Evolutionary conservation across 2,113 vertebrate species (phyloP).

Genomic region (Ictalurus punctatus): DNA sequence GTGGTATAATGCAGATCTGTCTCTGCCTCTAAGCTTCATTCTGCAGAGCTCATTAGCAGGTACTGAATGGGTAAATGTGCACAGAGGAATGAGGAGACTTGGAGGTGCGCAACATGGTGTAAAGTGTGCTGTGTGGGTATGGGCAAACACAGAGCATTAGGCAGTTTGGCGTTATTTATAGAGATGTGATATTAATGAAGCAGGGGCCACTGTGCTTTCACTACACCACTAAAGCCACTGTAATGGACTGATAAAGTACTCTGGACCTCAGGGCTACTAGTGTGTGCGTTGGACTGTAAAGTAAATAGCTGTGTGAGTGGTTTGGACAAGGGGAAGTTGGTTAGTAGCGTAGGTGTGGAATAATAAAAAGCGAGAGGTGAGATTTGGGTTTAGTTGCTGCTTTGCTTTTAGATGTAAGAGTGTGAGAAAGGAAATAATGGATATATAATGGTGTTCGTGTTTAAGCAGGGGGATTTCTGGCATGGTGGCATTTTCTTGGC

Average conservation of each 20-base stretch:
- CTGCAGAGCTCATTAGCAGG: slow-evolving; percentile 27
- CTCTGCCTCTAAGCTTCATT: slow-evolving; percentile 1
- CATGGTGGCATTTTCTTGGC: slow-evolving; percentile 48
- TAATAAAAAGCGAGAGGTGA: not conserved
- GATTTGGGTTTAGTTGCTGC: not conserved
- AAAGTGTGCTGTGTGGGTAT: slow-evolving; percentile 6
- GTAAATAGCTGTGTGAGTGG: not conserved
- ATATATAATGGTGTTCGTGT: slow-evolving; percentile 6
- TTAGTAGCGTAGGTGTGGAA: not conserved
- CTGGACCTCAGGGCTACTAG: not conserved
- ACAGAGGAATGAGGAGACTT: slow-evolving; percentile 19
- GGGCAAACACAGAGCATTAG: slow-evolving; percentile 8
- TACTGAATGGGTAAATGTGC: not conserved
- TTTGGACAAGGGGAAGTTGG: not conserved
- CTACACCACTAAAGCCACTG: slow-evolving; percentile 4
- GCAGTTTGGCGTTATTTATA: slow-evolving; percentile 18
- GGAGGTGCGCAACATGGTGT: slow-evolving; percentile 28
- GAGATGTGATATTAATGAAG: slow-evolving; percentile 43
- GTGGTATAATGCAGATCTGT: not conserved
- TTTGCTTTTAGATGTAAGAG: not conserved
- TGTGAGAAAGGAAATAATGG: not conserved
- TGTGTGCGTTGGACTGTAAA: slow-evolving; percentile 4
- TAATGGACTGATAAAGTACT: slow-evolving; percentile 27
- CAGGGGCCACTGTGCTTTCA: slow-evolving; percentile 22
- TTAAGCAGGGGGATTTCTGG: slow-evolving; percentile 34